Evolutionary conservation across 1,140 invertebrate species (phyloP).

Genomic region (Aphelinus certus): DNA sequence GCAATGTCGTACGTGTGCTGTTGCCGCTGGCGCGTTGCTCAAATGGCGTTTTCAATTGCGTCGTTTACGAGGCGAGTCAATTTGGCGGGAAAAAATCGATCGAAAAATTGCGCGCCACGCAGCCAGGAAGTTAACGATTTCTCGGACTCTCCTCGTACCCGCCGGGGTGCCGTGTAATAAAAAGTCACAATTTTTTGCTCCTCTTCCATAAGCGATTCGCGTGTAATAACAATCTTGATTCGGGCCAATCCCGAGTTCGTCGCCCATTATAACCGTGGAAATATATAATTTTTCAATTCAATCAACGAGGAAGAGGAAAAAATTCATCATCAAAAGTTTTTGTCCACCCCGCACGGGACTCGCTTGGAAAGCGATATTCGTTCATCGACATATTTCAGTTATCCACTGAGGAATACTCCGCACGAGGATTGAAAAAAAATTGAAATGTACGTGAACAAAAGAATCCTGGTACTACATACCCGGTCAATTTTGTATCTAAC

Average conservation of each 20-base stretch:
- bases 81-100: constrained; percentile 19
- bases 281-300: constrained; percentile 38
- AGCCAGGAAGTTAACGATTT: constrained; percentile 35
- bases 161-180: not conserved
- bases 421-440: too few relatives aligned
- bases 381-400: too few relatives aligned
- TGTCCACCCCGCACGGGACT: too few relatives aligned
- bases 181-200: not conserved
- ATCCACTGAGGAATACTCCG: too few relatives aligned
- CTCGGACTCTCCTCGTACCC: not conserved
- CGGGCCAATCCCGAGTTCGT: not conserved
- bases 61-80: constrained; percentile 28
- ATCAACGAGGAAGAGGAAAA: too few relatives aligned
- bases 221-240: not conserved
- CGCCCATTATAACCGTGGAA: constrained; percentile 25
- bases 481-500: too few relatives aligned
- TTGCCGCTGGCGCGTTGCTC: too few relatives aligned
- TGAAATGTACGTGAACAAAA: too few relatives aligned
- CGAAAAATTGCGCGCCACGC: constrained; percentile 19
- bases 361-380: too few relatives aligned
- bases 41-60: constrained; percentile 29
- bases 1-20: not conserved
- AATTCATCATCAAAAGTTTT: too few relatives aligned
- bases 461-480: too few relatives aligned
- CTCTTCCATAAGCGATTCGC: too few relatives aligned